These are phyloP conservation scores for Delia radicum DNA, from an alignment of 1,140 invertebrate genomes.

Conservation along the genomic window DNA sequence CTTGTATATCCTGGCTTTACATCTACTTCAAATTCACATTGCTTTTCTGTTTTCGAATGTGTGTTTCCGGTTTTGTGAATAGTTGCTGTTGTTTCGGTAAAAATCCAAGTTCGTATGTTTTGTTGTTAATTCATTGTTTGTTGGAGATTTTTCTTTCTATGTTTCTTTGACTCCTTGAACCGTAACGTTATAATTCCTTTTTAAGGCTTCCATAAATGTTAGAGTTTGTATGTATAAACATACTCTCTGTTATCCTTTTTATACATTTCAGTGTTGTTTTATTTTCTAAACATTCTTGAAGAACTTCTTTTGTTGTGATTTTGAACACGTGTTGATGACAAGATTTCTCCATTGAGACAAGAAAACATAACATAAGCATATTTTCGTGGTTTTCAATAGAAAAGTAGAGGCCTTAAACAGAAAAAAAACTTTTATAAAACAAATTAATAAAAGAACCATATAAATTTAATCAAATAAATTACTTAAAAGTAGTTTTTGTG, in stretches of 20 bases:
- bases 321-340: conserved; percentile 21
- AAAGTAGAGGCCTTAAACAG: too few relatives aligned
- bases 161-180: neutral
- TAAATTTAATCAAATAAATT: too few relatives aligned
- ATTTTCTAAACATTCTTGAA: too few relatives aligned
- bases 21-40: neutral
- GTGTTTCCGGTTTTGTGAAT: neutral
- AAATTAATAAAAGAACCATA: too few relatives aligned
- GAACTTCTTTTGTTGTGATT: neutral
- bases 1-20: neutral
- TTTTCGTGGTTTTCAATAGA: too few relatives aligned
- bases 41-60: neutral
- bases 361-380: neutral
- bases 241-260: too few relatives aligned
- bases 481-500: too few relatives aligned
- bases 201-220: neutral
- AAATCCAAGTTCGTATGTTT: neutral
- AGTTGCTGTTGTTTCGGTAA: neutral
- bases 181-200: conserved; percentile 11
- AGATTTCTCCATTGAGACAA: neutral
- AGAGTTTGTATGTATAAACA: neutral
- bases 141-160: neutral
- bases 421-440: too few relatives aligned
- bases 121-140: neutral
- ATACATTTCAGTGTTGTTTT: too few relatives aligned